phyloP scores from a whole-genome alignment of 2,113 vertebrate species.

The Panurus biarmicus region DNA sequence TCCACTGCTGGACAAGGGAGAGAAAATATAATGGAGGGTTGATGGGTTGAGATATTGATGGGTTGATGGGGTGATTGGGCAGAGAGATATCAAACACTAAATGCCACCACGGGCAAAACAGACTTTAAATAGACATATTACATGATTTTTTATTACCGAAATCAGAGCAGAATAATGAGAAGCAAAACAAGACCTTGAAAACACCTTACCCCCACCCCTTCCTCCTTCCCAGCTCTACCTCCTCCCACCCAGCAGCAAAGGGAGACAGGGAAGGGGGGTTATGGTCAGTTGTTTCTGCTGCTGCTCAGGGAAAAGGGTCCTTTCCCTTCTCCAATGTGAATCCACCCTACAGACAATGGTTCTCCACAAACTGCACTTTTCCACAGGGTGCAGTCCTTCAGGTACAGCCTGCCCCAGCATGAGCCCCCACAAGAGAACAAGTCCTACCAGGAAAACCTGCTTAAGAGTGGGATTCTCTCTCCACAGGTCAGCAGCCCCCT shows the following conservation, averaged over 20 bases:
- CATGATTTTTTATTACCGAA: not conserved
- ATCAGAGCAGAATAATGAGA: not conserved
- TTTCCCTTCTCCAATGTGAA: not conserved
- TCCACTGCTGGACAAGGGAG: not conserved
- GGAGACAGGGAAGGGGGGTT: not conserved
- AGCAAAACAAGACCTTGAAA: not conserved
- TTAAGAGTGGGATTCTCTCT: fast-evolving
- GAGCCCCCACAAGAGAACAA: not conserved
- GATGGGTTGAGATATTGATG: not conserved
- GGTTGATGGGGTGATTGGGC: too few relatives aligned
- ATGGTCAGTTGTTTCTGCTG: not conserved
- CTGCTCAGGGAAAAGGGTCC: not conserved
- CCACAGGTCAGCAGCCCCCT: not conserved
- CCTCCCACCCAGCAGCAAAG: not conserved
- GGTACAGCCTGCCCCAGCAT: not conserved
- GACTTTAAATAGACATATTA: not conserved
- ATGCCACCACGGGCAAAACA: not conserved
- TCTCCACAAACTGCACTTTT: not conserved
- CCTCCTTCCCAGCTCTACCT: not conserved
- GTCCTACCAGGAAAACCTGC: not conserved
- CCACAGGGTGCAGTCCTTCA: not conserved
- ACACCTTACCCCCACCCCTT: fast-evolving
- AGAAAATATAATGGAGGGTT: not conserved
- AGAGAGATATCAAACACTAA: not conserved
- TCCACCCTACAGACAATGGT: fast-evolving